Conservation (phyloP, 2,888 invertebrate species). For the Harmothoe impar region DNA sequence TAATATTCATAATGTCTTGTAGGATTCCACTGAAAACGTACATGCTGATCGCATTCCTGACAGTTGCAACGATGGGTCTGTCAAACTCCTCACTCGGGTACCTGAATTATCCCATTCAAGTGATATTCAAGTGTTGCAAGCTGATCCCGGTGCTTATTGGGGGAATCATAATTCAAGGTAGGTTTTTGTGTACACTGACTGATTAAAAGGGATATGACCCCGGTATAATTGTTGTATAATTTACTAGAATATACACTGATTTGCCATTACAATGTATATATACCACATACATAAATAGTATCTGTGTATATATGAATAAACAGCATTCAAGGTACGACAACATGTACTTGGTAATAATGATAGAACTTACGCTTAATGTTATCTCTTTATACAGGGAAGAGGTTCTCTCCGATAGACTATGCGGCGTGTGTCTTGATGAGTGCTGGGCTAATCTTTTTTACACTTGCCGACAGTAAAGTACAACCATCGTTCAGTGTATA, state of each 20-base stretch:
- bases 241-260: no score
- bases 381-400: slow-evolving; percentile 88
- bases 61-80: slow-evolving; percentile 97
- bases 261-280: no score
- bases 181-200: slow-evolving; percentile 56
- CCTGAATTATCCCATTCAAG: slow-evolving; percentile 97
- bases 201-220: no score
- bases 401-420: slow-evolving; percentile 92
- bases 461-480: slow-evolving; percentile 89
- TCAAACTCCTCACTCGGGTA: slow-evolving; percentile 97
- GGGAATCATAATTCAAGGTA: slow-evolving; percentile 93
- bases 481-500: slow-evolving; percentile 86
- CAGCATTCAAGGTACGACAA: neutral
- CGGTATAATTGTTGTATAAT: no score
- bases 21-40: slow-evolving; percentile 94
- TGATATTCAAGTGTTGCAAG: slow-evolving; percentile 99
- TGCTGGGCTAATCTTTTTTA: slow-evolving; percentile 94
- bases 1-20: no score
- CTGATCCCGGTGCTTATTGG: slow-evolving; percentile 97
- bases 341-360: neutral
- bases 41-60: slow-evolving; percentile 91
- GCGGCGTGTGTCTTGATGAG: slow-evolving; percentile 93
- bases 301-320: no score
- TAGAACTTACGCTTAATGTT: neutral
- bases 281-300: no score